A percentile compares a stretch with the other conserved stretches of the same genome.
Evolutionary conservation across 2,888 invertebrate genomes (phyloP).

Genomic region (Caenorhabditis virilis): DNA sequence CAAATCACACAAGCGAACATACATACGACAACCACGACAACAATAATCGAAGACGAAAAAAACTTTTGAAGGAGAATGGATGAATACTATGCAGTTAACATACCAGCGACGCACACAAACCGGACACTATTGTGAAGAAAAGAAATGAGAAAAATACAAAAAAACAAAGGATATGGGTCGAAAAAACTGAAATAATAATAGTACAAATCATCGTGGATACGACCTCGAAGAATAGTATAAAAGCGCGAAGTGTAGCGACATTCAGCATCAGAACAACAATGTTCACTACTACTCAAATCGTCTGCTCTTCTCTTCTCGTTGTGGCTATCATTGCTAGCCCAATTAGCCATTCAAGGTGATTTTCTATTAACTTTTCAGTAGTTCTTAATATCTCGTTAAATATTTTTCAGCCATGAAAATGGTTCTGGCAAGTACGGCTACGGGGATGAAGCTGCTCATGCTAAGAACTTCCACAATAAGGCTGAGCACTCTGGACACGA

Average conservation of each 20-base stretch:
- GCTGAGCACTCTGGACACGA: constrained; percentile 45
- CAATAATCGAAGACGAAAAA: constrained; percentile 1
- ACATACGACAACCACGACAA: background rate
- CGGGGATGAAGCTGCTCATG: constrained; percentile 45
- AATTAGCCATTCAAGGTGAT: constrained; percentile 29
- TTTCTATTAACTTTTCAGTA: background rate
- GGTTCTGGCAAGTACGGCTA: constrained; percentile 36
- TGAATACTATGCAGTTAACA: constrained; percentile 23
- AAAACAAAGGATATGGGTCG: constrained; percentile 37
- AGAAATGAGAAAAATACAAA: constrained; percentile 16
- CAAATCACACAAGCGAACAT: background rate
- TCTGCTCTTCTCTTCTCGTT: constrained; percentile 33
- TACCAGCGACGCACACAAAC: constrained; percentile 18
- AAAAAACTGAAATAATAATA: constrained; percentile 41
- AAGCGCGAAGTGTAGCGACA: constrained; percentile 17
- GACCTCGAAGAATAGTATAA: constrained; percentile 36
- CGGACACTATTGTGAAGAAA: constrained; percentile 13
- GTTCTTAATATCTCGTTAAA: background rate
- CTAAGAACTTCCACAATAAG: constrained; percentile 38
- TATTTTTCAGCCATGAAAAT: constrained; percentile 38
- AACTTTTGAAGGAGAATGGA: constrained; percentile 20
- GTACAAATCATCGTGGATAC: constrained; percentile 37
- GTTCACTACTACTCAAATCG: constrained; percentile 29
- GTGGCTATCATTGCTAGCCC: constrained; percentile 20
- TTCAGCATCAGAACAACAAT: constrained; percentile 34